These are phyloP conservation scores for Drosophila pruinosa DNA, from an alignment of 1,140 invertebrate genomes.

Conservation along the genomic window DNA sequence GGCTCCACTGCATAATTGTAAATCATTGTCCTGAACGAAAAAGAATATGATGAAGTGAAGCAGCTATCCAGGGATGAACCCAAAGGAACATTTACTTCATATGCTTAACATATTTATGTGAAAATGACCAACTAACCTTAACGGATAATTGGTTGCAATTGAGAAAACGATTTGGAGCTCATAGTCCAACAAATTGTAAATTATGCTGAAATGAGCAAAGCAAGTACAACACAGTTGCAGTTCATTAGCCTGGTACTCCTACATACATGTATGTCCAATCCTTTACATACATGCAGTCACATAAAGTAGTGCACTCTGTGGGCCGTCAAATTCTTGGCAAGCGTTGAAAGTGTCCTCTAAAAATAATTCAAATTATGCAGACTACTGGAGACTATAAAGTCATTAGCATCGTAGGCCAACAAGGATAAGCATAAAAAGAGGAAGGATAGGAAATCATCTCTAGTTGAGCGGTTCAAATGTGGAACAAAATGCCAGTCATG, in stretches of 20 bases:
- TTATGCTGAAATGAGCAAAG: conserved; percentile 50
- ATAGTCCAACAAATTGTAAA: conserved; percentile 65
- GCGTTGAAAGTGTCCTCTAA: conserved; percentile 18
- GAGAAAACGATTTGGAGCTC: conserved; percentile 42
- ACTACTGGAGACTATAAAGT: conserved; percentile 58
- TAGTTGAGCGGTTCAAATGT: conserved; percentile 1
- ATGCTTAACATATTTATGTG: neutral
- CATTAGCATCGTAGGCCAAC: conserved; percentile 49
- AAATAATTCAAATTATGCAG: conserved; percentile 67
- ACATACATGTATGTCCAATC: neutral
- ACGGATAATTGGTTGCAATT: conserved; percentile 46
- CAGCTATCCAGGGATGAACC: no score
- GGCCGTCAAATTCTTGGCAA: conserved; percentile 43
- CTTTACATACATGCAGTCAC: neutral
- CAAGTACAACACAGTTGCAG: conserved; percentile 55
- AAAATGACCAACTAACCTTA: conserved; percentile 19
- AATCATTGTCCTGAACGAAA: conserved; percentile 41
- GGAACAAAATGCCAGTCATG: neutral
- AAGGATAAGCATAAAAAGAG: neutral
- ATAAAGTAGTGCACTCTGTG: conserved; percentile 16
- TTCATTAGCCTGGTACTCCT: conserved; percentile 54
- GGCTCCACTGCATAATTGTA: conserved; percentile 56
- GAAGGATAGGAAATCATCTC: neutral
- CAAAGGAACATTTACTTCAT: neutral
- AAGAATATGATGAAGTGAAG: neutral